phyloP scores from a whole-genome alignment of 64 coral and sea anemone species.

The Cladopsammia gracilis region DNA sequence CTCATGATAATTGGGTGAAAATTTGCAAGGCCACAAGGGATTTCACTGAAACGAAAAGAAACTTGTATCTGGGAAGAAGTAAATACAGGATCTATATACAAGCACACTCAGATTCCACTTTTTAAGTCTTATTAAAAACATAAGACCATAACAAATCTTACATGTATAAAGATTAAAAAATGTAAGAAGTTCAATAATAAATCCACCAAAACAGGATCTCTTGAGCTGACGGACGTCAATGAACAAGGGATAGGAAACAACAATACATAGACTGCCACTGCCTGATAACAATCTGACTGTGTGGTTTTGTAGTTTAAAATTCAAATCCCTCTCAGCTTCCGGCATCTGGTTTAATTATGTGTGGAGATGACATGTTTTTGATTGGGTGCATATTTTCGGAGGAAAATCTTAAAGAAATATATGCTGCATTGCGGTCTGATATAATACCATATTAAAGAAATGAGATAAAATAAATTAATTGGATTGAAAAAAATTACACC shows the following conservation, averaged over 20 bases:
- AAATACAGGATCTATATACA: neutral
- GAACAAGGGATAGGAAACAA: neutral
- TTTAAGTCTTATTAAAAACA: neutral
- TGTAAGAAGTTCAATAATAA: neutral
- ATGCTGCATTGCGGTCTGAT: no score
- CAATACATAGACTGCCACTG: neutral
- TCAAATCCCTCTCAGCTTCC: neutral
- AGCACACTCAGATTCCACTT: neutral
- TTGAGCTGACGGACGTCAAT: neutral
- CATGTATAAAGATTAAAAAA: no score
- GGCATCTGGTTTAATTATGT: neutral
- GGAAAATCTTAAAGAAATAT: neutral
- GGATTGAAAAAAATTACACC: no score
- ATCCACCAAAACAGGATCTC: neutral
- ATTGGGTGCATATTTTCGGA: neutral
- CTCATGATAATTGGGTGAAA: no score
- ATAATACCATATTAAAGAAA: neutral
- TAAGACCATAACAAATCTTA: neutral
- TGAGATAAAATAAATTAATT: neutral
- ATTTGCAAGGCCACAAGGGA: no score
- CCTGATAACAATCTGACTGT: conserved; percentile 35
- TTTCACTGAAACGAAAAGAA: no score
- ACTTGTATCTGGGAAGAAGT: no score
- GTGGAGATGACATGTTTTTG: neutral
- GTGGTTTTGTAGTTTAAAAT: neutral